Base-by-base conservation (phyloP, 2,113 vertebrate genomes). In the Natator depressus region DNA sequence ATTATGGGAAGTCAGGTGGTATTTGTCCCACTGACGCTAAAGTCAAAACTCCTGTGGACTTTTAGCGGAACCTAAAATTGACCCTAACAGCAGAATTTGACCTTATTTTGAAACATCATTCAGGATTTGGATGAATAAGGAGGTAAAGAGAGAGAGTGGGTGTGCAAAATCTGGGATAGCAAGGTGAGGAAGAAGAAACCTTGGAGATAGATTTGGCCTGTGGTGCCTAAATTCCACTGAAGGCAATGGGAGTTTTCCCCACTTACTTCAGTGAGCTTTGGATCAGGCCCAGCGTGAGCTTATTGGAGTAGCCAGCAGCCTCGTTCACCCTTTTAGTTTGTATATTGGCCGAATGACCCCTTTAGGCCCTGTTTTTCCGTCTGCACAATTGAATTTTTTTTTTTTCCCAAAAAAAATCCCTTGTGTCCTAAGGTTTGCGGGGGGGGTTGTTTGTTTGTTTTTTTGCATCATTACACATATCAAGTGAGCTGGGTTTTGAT, bases 311-410 rank as follows among this genome's bases (percentile, higher is more conserved):
- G 81, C 13, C 3, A 62, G 84, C 10, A 76, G 11, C 20, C 8
- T 49, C 62, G 6, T 3, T 35, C 86, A 35, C 53, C 42, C 80
- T 65, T 85, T 24, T 12, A 20, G 22, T 47, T 84, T 59, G 31
- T 46, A 53, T 31, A 7, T 22, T 54, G 6, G 25, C 24, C 55
- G 53, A 81, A 62, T 50, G 31, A 1, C n/a, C 50, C 14, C 2
- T 19, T 1, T 2, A 4, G 3, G 4, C 5, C 24, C 59, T 42
- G 42, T 54, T 46, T 16, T 1, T 0, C 4, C n/a, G 8, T 62
- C 55, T 0, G 35, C 81, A 72, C 54, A 7, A 55, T 59, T 13
- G 47, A 85, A 59, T 4, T 69, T 14, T 49, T 49, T 12, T 35
- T 42, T 42, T 42, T 5, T 4, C 42, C n/a, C n/a, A n/a, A 22